A percentile compares a stretch with the other conserved stretches of the same genome.
Evolutionary conservation across 2,113 vertebrate species (phyloP).

Genomic region (Glaucomys volans): DNA sequence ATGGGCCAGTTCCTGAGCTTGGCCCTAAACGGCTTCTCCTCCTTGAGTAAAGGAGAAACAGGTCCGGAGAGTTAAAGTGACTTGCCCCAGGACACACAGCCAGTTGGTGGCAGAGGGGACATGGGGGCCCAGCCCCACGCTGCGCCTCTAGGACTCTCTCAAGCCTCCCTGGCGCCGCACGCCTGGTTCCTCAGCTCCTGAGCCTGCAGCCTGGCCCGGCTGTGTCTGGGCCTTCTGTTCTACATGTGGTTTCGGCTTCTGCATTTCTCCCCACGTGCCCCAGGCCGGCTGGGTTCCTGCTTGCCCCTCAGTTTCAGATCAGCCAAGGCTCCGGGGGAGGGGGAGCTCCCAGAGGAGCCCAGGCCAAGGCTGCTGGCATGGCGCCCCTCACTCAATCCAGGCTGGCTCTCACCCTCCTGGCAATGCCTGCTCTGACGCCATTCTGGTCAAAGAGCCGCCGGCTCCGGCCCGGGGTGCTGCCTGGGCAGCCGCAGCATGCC

Average conservation of each 20-base stretch:
- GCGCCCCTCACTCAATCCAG: not conserved
- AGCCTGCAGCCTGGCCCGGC: not conserved
- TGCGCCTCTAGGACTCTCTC: not conserved
- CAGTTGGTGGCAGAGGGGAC: not conserved
- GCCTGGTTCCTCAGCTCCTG: not conserved
- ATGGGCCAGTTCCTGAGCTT: not conserved
- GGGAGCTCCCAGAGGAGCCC: not conserved
- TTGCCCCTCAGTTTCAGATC: not conserved
- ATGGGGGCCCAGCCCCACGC: fast-evolving
- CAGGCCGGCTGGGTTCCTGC: slow-evolving; percentile 80
- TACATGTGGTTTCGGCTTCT: slow-evolving; percentile 70
- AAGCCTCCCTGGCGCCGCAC: too few relatives aligned
- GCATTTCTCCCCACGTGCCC: slow-evolving; percentile 49
- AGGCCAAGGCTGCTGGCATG: not conserved
- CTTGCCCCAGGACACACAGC: not conserved
- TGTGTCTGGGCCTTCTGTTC: slow-evolving; percentile 72
- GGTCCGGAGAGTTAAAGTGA: not conserved
- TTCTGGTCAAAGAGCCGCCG: not conserved
- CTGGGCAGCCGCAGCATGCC: not conserved
- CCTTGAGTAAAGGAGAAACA: not conserved
- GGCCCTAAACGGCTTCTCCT: not conserved
- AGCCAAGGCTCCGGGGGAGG: not conserved
- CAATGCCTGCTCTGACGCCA: not conserved
- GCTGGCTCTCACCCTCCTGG: not conserved
- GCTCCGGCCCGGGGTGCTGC: not conserved